Evolutionary conservation across 1,140 invertebrate species (phyloP).

Genomic region (Dinothrombium tinctorium): DNA sequence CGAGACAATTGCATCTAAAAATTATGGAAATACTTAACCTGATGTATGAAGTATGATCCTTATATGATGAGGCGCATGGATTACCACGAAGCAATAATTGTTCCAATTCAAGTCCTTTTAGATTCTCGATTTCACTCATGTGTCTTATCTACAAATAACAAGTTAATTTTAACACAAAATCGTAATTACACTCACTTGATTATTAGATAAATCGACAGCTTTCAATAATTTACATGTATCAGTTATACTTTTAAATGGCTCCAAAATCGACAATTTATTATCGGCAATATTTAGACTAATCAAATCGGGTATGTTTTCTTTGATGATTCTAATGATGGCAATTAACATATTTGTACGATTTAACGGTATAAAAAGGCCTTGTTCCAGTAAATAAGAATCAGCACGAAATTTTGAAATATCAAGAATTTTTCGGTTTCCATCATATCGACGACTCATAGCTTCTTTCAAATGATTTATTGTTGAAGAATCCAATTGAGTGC

Average conservation of each 20-base stretch:
- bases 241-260: slow-evolving; percentile 34
- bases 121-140: neutral
- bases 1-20: neutral
- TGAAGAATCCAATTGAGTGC: neutral
- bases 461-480: slow-evolving; percentile 17
- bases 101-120: neutral
- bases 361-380: neutral
- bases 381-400: neutral
- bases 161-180: slow-evolving; percentile 6
- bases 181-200: slow-evolving; percentile 34
- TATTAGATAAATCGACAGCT: slow-evolving; percentile 52
- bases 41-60: neutral
- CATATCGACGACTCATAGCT: neutral
- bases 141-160: slow-evolving; percentile 2
- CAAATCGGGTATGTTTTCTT: slow-evolving; percentile 52
- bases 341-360: neutral
- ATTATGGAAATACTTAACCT: neutral
- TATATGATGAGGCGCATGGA: neutral
- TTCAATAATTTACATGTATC: slow-evolving; percentile 44
- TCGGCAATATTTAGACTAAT: slow-evolving; percentile 52
- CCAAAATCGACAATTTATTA: slow-evolving; percentile 44
- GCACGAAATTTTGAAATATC: neutral
- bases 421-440: neutral
- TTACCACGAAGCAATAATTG: neutral
- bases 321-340: slow-evolving; percentile 31